A percentile compares a stretch with the other conserved stretches of the same genome.
Conservation (phyloP, 2,113 vertebrate genomes). For the Terrapene triunguis region DNA sequence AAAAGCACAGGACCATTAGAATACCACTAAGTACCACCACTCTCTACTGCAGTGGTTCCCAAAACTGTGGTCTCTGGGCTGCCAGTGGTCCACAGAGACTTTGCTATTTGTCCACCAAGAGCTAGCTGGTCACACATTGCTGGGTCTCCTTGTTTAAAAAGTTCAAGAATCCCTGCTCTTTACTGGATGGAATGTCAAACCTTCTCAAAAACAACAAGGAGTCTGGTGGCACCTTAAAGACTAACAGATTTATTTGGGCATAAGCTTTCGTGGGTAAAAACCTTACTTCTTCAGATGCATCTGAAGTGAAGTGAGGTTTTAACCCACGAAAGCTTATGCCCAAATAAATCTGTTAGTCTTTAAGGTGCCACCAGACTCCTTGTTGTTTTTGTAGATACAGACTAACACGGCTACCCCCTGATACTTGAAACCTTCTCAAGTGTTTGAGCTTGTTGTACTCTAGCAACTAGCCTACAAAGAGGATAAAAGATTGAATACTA, state of each 20-base stretch:
- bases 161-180: not conserved
- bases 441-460: not conserved
- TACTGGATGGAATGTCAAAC: not conserved
- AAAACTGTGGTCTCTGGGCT: fast-evolving
- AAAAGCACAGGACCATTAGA: not conserved
- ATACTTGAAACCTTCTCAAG: not conserved
- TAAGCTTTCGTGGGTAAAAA: too few species aligned
- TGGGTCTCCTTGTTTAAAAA: too few species aligned
- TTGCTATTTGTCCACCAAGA: not conserved
- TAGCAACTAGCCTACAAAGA: not conserved
- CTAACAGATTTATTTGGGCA: too few species aligned
- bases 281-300: too few species aligned
- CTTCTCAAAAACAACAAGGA: not conserved
- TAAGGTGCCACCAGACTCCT: too few species aligned
- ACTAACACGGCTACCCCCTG: too few species aligned
- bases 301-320: too few species aligned
- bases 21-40: not conserved
- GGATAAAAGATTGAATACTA: not conserved
- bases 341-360: too few species aligned
- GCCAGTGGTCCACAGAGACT: not conserved
- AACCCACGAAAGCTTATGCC: too few species aligned
- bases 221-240: too few species aligned
- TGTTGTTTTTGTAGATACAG: too few species aligned
- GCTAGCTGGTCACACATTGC: not conserved
- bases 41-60: not conserved